Percentiles rank a stretch among this genome's conserved stretches.
Evolutionary conservation across 2,888 invertebrate genomes (phyloP).

Genomic region (Drosophila anceps): DNA sequence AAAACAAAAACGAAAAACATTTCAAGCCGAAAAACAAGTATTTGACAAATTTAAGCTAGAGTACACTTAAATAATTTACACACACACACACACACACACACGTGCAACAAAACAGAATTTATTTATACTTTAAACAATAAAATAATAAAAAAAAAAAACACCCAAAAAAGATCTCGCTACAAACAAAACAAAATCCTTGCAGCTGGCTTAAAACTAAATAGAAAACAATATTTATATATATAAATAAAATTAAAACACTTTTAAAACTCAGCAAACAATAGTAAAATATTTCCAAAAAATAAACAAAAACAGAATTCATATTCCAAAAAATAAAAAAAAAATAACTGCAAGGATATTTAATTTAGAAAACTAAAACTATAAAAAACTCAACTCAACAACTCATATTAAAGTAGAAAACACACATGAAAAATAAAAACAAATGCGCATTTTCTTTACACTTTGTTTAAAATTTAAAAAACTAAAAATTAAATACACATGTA

Average conservation of each 20-base stretch:
- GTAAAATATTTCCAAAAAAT: neutral
- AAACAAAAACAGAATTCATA: neutral
- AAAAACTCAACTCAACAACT: slow-evolving; percentile 11
- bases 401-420: slow-evolving; percentile 38
- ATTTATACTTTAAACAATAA: slow-evolving; percentile 37
- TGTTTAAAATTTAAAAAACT: neutral
- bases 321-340: neutral
- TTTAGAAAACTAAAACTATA: slow-evolving; percentile 7
- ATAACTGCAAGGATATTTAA: slow-evolving; percentile 40
- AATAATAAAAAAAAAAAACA: neutral
- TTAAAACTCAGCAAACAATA: neutral
- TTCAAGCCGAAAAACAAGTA: slow-evolving; percentile 33
- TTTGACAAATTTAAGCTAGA: slow-evolving; percentile 56
- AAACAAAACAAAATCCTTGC: slow-evolving; percentile 28
- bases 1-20: slow-evolving; percentile 16
- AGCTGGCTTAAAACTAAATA: neutral
- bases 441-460: slow-evolving; percentile 32
- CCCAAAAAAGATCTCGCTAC: slow-evolving; percentile 49
- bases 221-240: slow-evolving; percentile 1
- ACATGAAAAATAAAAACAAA: slow-evolving; percentile 3
- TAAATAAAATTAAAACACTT: too few species aligned
- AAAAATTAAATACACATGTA: slow-evolving; percentile 1
- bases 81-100: slow-evolving; percentile 25
- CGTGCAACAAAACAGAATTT: slow-evolving; percentile 42
- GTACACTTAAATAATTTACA: slow-evolving; percentile 38